A percentile compares a stretch with the other conserved stretches of the same genome.
phyloP scores from a whole-genome alignment of 2,888 invertebrate genomes.

The Crematogaster levior region DNA sequence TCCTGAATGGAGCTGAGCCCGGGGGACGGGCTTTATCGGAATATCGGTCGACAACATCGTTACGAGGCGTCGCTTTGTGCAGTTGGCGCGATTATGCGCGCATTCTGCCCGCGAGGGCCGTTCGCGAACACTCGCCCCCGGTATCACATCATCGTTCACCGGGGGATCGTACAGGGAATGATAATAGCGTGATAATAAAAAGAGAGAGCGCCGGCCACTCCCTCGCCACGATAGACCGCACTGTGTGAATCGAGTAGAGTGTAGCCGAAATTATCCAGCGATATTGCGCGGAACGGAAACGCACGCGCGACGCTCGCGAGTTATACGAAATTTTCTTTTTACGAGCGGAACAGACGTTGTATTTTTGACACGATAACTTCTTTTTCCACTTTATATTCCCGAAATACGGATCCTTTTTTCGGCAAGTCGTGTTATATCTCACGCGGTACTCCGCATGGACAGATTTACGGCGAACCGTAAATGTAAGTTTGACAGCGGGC shows the following conservation, averaged over 20 bases:
- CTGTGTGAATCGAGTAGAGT: not conserved
- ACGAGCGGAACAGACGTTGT: constrained; percentile 35
- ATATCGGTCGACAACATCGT: constrained; percentile 59
- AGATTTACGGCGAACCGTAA: constrained; percentile 43
- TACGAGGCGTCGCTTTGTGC: constrained; percentile 70
- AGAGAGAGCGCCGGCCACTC: constrained; percentile 52
- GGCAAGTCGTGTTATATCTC: constrained; percentile 12
- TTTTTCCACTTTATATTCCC: not conserved
- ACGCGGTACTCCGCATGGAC: not conserved
- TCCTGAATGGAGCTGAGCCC: constrained; percentile 68
- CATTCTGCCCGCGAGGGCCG: constrained; percentile 52
- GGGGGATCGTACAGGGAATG: constrained; percentile 11
- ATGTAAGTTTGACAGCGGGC: constrained; percentile 42
- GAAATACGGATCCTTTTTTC: constrained; percentile 15
- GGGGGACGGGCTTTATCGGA: constrained; percentile 67
- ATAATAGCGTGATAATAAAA: constrained; percentile 68
- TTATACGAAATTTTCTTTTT: constrained; percentile 29
- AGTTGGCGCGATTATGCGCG: constrained; percentile 67
- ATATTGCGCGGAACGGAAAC: not conserved
- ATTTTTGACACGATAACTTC: not conserved
- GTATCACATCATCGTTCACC: constrained; percentile 54
- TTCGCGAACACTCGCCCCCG: constrained; percentile 51
- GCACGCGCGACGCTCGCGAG: not conserved
- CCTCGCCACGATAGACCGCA: not conserved
- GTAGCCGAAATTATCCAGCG: not conserved